Evolutionary conservation across 2,797 vertebrate genomes (phyloP), one percentile per base, ranked within the genome.

Genomic region (Tokudaia muenninki): DNA sequence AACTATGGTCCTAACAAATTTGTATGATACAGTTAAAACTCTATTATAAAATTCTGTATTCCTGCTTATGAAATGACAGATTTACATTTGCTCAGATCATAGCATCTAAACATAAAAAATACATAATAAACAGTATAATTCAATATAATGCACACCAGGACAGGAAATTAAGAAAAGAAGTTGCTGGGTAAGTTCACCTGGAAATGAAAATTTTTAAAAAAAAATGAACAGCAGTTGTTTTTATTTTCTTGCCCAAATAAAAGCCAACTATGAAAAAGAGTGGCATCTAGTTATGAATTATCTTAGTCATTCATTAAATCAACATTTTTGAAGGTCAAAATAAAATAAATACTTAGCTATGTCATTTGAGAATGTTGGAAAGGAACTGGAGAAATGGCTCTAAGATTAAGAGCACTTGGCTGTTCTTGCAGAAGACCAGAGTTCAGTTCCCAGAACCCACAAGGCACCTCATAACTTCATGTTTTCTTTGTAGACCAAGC

Each of bases 251-350:
- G 21, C 24, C 63, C 50, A 93, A 88, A 95, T 84, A 97, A 67
- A 94, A 93, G 44, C n/a, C 61, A 96, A 55, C 34, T 91, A 63
- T 87, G 41, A 92, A 82, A 59, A 96, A 92, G 34, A 90, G 26
- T 92, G 57, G n/a, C 55, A 94, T 82, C 50, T 86, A 52, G 44
- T 63, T 87, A 90, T 96, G 67, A 95, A 95, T 97, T 87, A 95
- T 82, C 37, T 95, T 95, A 83, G 88, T 22, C 19, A 97, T 92
- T 92, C 74, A 92, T 91, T 92, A 80, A 90, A 83, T 67, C 63
- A 94, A 92, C 37, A 84, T 34, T 95, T 84, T 94, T 95, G 50
- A 88, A 50, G 8, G 37, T 86, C 77, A 89, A 41, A 95, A 74
- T 34, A 59, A 61, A 24, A 83, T 41, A 83, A 61, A 19, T 61